These are phyloP conservation scores for Apamea crenata DNA, from an alignment of 2,888 invertebrate genomes.

Conservation along the genomic window DNA sequence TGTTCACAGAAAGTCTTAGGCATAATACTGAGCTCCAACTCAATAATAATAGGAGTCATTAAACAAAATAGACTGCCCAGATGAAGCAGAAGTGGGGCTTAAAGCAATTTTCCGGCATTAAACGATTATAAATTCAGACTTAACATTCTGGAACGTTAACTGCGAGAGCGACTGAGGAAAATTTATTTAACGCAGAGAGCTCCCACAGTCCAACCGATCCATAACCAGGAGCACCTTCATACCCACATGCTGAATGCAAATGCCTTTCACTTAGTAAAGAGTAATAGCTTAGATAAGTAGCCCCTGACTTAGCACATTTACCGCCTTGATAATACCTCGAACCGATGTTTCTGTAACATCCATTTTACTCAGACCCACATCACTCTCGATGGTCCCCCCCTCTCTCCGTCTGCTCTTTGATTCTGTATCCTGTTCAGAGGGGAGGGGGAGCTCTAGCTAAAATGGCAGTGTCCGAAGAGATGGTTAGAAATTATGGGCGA, in stretches of 20 bases:
- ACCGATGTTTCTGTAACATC: constrained; percentile 78
- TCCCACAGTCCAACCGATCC: constrained; percentile 43
- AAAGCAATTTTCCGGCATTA: constrained; percentile 60
- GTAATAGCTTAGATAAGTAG: constrained; percentile 84
- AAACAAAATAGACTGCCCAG: constrained; percentile 53
- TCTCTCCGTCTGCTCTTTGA: constrained; percentile 46
- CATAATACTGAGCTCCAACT: constrained; percentile 32
- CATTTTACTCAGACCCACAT: constrained; percentile 71
- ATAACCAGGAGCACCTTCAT: constrained; percentile 61
- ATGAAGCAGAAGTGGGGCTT: constrained; percentile 45
- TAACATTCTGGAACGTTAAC: constrained; percentile 57
- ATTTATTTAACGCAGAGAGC: constrained; percentile 61
- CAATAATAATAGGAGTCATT: constrained; percentile 53
- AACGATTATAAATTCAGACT: constrained; percentile 66
- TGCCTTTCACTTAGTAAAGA: constrained; percentile 81
- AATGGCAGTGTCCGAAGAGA: constrained; percentile 71
- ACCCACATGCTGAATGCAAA: constrained; percentile 76
- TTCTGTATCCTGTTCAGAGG: constrained; percentile 40
- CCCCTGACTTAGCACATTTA: constrained; percentile 86
- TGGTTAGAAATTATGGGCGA: constrained; percentile 80
- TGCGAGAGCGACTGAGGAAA: constrained; percentile 45
- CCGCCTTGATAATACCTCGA: constrained; percentile 79
- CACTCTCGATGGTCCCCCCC: constrained; percentile 47
- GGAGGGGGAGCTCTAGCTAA: constrained; percentile 68
- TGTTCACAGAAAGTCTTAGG: constrained; percentile 25